A percentile compares a stretch with the other conserved stretches of the same genome.
These are phyloP conservation scores for Arge pagana DNA, from an alignment of 2,888 invertebrate species.

Conservation along the genomic window DNA sequence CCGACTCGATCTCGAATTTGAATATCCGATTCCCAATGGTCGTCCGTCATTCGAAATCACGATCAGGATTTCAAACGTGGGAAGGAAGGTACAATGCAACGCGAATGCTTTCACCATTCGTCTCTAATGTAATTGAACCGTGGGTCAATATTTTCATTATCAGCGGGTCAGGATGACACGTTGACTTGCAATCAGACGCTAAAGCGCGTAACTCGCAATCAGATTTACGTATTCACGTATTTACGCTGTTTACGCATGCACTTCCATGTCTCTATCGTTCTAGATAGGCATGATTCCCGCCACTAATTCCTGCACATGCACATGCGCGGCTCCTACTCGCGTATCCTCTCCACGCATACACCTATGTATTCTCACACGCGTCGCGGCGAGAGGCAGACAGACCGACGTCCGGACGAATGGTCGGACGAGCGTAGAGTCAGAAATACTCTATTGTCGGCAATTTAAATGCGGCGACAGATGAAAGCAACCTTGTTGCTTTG, in stretches of 20 bases:
- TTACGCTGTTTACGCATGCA: conserved; percentile 10
- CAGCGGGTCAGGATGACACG: neutral
- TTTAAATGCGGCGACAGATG: conserved; percentile 14
- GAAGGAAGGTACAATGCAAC: too few species aligned
- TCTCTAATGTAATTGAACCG: conserved; percentile 4
- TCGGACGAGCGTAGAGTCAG: conserved; percentile 12
- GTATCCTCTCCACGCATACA: neutral
- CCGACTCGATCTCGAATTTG: too few species aligned
- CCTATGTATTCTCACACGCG: neutral
- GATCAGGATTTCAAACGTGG: too few species aligned
- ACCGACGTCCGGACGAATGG: neutral
- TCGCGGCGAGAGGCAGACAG: too few species aligned
- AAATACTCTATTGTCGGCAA: conserved; percentile 15
- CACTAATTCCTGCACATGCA: conserved; percentile 7
- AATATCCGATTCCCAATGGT: too few species aligned
- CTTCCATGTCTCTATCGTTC: conserved; percentile 11
- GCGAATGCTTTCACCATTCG: too few species aligned
- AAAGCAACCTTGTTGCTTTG: conserved; percentile 10
- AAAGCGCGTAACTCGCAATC: too few species aligned
- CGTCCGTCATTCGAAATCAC: too few species aligned
- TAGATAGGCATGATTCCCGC: conserved; percentile 17
- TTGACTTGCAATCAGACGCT: too few species aligned
- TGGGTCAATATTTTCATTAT: conserved; percentile 8
- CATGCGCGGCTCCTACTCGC: neutral
- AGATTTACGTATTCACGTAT: conserved; percentile 13